These are phyloP conservation scores for Centrocercus urophasianus DNA, from an alignment of 2,113 vertebrate genomes.

Conservation along the genomic window DNA sequence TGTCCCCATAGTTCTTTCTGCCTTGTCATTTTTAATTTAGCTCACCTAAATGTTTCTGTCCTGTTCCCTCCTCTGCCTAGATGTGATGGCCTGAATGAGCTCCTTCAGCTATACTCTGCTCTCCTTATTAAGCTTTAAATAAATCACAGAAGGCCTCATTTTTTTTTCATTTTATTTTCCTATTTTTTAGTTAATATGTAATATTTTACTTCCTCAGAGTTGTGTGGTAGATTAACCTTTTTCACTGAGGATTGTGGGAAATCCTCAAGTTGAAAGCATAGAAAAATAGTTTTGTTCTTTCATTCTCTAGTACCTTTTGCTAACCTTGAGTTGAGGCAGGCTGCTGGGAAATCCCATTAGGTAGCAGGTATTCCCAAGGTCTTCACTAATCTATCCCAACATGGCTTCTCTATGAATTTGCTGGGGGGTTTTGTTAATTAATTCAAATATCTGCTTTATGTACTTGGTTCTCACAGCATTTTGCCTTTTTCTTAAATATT, in stretches of 20 bases:
- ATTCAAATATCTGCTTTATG: not conserved
- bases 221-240: not conserved
- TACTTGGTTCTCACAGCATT: not conserved
- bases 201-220: not conserved
- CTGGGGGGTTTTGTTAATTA: not conserved
- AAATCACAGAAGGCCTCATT: not conserved
- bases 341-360: not conserved
- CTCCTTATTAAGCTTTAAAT: not conserved
- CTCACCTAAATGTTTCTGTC: not conserved
- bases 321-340: not conserved
- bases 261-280: not conserved
- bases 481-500: not conserved
- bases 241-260: not conserved
- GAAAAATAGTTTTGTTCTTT: not conserved
- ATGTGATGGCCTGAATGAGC: not conserved
- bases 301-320: not conserved
- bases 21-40: not conserved
- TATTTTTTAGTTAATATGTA: not conserved
- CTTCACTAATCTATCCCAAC: not conserved
- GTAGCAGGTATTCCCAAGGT: not conserved
- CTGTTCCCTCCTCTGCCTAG: not conserved
- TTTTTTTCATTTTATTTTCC: not conserved
- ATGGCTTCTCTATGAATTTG: not conserved
- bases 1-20: accelerated
- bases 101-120: not conserved